Evolutionary conservation across 2,888 invertebrate species (phyloP), one percentile per base, ranked within the genome.

Genomic region (Cataglyphis cursor): DNA sequence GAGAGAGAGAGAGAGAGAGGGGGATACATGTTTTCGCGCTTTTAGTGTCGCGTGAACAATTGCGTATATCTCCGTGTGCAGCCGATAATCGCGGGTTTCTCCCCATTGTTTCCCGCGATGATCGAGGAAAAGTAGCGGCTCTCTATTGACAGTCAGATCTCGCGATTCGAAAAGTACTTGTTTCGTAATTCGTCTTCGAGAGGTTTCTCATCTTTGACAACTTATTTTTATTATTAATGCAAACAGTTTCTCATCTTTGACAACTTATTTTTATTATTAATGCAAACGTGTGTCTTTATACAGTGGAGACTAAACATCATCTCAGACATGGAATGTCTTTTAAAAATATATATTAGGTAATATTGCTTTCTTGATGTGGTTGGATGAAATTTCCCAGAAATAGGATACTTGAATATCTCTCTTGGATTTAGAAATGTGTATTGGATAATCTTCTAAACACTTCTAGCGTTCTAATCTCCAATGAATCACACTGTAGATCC

Each of bases 51-150:
- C 2, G 44, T 57, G 24, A 70, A 70, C 70, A 61, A 59, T 78
- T 57, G 12, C 57, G 15, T 54, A 28, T 28, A 54, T 66, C 51
- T 51, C 54, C 38, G 54, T 35, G 21, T 44, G 28, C 0, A 24
- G 4, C 8, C 76, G n/a, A 41, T 68, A 44, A 28, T 78, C 70
- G 59, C 59, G 70, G 78, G 18, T 61, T 78, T 78, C 3, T 21
- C 44, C 9, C 31, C 12, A 57, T 57, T 66, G 35, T 59, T 59
- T 59, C 41, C 59, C 31, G 57, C 57, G 59, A 70, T 80, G 48
- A 24, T 15, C 1, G 64, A 70, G 24, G 31, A 70, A 70, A 68
- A 70, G 35, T n/a, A 41, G 9, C 24, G 35, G 1, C 59, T 57
- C 59, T 44, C 12, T 44, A 59, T 18, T 61, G 57, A 35, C 59